phyloP scores from a whole-genome alignment of 2,888 invertebrate genomes.

The Odontocolon sp. region DNA sequence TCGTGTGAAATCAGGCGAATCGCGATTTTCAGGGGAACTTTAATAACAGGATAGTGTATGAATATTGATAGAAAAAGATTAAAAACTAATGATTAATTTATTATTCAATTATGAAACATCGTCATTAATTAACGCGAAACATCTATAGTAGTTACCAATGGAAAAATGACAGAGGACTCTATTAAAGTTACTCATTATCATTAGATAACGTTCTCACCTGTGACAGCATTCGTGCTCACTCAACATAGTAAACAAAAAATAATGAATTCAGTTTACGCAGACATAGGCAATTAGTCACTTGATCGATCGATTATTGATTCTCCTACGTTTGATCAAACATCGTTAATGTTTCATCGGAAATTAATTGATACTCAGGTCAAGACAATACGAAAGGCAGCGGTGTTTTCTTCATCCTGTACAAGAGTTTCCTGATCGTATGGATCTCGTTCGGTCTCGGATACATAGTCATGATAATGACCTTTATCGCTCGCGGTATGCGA shows the following conservation, averaged over 20 bases:
- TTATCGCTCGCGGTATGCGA: slow-evolving; percentile 89
- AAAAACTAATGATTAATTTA: no score
- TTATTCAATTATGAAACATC: no score
- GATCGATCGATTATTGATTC: slow-evolving; percentile 23
- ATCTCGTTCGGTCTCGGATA: slow-evolving; percentile 96
- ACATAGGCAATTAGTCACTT: not conserved
- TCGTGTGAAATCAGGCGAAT: not conserved
- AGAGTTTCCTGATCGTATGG: slow-evolving; percentile 92
- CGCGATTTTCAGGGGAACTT: not conserved
- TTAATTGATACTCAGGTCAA: slow-evolving; percentile 70
- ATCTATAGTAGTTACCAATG: no score
- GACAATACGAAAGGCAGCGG: slow-evolving; percentile 82
- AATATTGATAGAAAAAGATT: not conserved
- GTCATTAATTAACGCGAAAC: no score
- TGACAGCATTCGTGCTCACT: no score
- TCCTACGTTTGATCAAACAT: not conserved
- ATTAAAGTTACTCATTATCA: no score
- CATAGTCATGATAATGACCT: slow-evolving; percentile 93
- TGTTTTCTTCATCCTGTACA: slow-evolving; percentile 86
- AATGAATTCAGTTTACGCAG: slow-evolving; percentile 4
- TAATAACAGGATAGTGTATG: not conserved
- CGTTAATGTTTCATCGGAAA: not conserved
- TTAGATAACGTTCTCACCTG: no score
- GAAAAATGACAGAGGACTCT: no score
- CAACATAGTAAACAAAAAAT: not conserved